A percentile compares a stretch with the other conserved stretches of the same genome.
Conservation (phyloP, 2,888 invertebrate species). For the Torymus tubicola region DNA sequence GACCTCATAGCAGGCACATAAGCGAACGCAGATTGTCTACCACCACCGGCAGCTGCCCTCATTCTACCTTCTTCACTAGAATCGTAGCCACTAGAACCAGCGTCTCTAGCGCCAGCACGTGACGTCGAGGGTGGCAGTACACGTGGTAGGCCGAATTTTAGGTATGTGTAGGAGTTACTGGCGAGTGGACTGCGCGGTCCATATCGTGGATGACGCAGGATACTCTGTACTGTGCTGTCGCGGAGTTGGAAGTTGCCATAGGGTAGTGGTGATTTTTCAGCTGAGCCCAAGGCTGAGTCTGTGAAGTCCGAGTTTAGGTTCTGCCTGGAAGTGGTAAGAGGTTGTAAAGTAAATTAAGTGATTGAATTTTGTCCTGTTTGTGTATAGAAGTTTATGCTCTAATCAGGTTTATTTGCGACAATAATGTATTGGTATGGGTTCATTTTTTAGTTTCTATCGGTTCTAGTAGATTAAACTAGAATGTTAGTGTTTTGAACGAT, state of each 20-base stretch:
- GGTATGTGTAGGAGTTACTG: slow-evolving; percentile 94
- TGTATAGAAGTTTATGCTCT: too few relatives aligned
- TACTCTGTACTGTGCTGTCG: slow-evolving; percentile 95
- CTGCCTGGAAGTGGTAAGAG: slow-evolving; percentile 80
- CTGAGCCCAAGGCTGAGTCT: slow-evolving; percentile 94
- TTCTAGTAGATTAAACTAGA: too few relatives aligned
- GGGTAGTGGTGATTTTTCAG: slow-evolving; percentile 94
- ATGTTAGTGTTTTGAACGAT: too few relatives aligned
- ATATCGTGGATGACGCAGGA: slow-evolving; percentile 91
- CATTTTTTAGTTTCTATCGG: too few relatives aligned
- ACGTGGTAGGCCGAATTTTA: slow-evolving; percentile 94
- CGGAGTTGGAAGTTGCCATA: slow-evolving; percentile 96
- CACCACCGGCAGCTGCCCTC: slow-evolving; percentile 69
- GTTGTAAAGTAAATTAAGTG: too few relatives aligned
- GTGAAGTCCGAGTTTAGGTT: slow-evolving; percentile 97
- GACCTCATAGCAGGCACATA: slow-evolving; percentile 78
- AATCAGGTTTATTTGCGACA: too few relatives aligned
- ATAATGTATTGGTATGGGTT: too few relatives aligned
- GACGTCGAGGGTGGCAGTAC: slow-evolving; percentile 92
- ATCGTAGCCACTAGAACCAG: slow-evolving; percentile 95
- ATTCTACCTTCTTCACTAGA: slow-evolving; percentile 84
- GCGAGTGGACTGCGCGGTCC: slow-evolving; percentile 92
- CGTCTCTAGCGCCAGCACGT: slow-evolving; percentile 85
- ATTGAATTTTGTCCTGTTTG: too few relatives aligned
- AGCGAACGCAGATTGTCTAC: slow-evolving; percentile 43